Evolutionary conservation across 2,888 invertebrate genomes (phyloP), one percentile per base, ranked within the genome.

Genomic region (Toxonevra muliebris): DNA sequence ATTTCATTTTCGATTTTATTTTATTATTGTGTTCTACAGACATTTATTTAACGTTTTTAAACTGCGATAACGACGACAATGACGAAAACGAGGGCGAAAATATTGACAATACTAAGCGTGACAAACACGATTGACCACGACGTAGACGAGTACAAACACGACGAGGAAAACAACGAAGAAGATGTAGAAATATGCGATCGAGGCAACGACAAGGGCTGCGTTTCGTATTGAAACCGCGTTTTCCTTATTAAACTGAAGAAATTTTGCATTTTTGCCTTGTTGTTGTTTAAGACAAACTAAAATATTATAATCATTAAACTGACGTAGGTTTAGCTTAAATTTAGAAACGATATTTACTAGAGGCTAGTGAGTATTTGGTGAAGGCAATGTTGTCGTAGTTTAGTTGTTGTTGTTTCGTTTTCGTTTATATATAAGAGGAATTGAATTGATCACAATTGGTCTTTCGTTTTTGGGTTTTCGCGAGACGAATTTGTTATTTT

Each of bases 1-100:
- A 77, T 80, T 82, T 82, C 80, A 80, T 83, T 80, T 81, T 82
- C 73, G 80, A 79, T 77, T 81, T 80, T 59, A 81, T 79, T 76
- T 78, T 82, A 75, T 76, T 77, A 76, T 77, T 81, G 71, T 78
- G 77, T 75, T 76, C 76, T 76, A 79, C 76, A 77, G 76, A 78
- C 83, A 83, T 83, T 81, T 82, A 83, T 69, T 62, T 50, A 66
- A 48, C 62, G 52, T 50, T 12, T 54, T 55, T 20, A 60, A 53
- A 58, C 12, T 12, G 2, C 45, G 45, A 13, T n/a, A 52, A 3
- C 19, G 17, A 48, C 53, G 12, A 19, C 53, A 17, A 53, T 53
- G 53, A 19, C 19, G 5, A n/a, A 3, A 53, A 19, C 4, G 11
- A 15, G 8, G 19, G 15, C 53, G 53, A 48, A 3, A 8, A 30